Percentiles rank a stretch among this genome's conserved stretches.
These are phyloP conservation scores for Drosophila affinis DNA, from an alignment of 2,888 invertebrate genomes.

Conservation along the genomic window DNA sequence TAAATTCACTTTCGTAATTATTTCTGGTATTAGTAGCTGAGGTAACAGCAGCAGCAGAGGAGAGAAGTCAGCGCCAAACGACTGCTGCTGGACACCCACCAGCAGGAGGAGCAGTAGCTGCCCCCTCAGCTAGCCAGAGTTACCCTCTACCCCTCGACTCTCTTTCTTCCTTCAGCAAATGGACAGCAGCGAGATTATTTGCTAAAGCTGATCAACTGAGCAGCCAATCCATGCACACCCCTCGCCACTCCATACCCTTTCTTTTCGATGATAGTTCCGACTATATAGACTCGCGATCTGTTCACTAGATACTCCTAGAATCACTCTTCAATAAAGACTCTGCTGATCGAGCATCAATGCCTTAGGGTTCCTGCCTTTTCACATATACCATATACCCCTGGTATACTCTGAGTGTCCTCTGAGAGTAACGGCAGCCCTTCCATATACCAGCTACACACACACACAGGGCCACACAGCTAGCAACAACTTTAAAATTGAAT, in stretches of 20 bases:
- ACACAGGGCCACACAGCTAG: slow-evolving; percentile 24
- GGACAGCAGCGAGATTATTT: slow-evolving; percentile 70
- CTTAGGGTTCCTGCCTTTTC: neutral
- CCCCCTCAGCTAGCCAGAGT: neutral
- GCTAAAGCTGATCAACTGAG: slow-evolving; percentile 62
- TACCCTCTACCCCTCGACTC: neutral
- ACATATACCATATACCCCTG: neutral
- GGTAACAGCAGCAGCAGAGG: slow-evolving; percentile 58
- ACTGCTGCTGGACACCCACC: slow-evolving; percentile 13
- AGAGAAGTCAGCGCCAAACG: slow-evolving; percentile 68
- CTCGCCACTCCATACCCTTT: neutral
- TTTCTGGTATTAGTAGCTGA: slow-evolving; percentile 81
- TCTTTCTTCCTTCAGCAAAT: slow-evolving; percentile 39
- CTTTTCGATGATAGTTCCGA: too few relatives aligned
- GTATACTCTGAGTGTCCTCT: neutral
- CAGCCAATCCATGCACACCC: slow-evolving; percentile 54
- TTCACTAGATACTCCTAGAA: too few relatives aligned
- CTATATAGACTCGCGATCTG: neutral
- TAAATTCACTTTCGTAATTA: slow-evolving; percentile 82
- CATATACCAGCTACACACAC: neutral
- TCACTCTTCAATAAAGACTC: too few relatives aligned
- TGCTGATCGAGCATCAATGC: neutral
- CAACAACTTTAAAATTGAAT: slow-evolving; percentile 82
- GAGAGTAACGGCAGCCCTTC: neutral
- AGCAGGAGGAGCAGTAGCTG: neutral